Evolutionary conservation across 2,888 invertebrate species (phyloP), one percentile per base, ranked within the genome.

Genomic region (Idaea biselata): DNA sequence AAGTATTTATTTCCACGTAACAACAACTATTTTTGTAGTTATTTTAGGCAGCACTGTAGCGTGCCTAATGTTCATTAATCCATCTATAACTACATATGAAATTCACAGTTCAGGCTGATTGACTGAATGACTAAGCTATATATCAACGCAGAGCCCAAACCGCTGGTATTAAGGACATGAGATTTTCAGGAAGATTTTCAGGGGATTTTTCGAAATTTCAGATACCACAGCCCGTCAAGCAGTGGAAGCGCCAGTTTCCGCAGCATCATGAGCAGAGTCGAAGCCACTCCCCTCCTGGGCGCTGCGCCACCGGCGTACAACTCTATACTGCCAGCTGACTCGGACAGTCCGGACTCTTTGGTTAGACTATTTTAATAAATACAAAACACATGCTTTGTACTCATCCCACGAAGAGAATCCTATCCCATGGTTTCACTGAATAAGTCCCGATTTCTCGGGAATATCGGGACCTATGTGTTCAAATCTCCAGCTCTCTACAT

Each of bases 281-380:
- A 86, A 68, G 70, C 75, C 0, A 72, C 83, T 11, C 85, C 89
- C 1, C 78, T 89, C 17, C 72, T 88, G 16, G 71, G 75, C 53
- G 69, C 77, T 6, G 62, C 73, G 16, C 65, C 74, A 60, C 69
- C 77, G 0, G 68, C 69, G 0, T 89, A 88, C 72, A 83, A 76
- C 31, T 74, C 80, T 0, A 68, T 82, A 31, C 66, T 69, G 16
- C 60, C 60, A 14, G 73, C 73, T 14, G 72, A 77, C 58, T 64
- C 76, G 0, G 72, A 73, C 7, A 76, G 80, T 56, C 63, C 76
- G 0, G 87, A 87, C 61, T 75, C 86, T 11, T 65, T 82, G 75
- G 87, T 87, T 60, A 82, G 81, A 76, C 62, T 1, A 14, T 58
- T 59, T 16, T 16, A 5, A 0, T 16, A 16, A 55, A 55, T 8